phyloP scores from a whole-genome alignment of 2,797 vertebrate species.

The Kryptopterus vitreolus region DNA sequence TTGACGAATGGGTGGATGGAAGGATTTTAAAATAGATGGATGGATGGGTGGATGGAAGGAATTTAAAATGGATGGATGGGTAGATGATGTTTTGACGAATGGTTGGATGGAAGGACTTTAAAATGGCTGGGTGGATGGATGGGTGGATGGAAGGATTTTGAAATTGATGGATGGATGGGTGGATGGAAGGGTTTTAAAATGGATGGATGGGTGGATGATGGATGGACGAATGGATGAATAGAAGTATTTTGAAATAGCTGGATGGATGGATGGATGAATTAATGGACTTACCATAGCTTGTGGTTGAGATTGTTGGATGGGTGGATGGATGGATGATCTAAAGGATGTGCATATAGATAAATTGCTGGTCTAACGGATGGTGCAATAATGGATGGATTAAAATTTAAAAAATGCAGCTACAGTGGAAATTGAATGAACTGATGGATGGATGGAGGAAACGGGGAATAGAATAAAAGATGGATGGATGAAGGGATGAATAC shows the following conservation, averaged over 20 bases:
- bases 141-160: not conserved
- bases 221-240: not conserved
- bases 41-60: too few species aligned
- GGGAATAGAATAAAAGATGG: too few species aligned
- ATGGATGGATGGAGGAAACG: constrained; percentile 5
- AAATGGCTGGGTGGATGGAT: not conserved
- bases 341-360: too few species aligned
- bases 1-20: too few species aligned
- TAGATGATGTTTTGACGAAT: not conserved
- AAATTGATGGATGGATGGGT: not conserved
- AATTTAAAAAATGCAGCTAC: not conserved
- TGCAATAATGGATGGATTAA: not conserved
- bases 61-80: too few species aligned
- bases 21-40: too few species aligned
- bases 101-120: not conserved
- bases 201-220: not conserved
- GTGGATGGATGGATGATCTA: not conserved
- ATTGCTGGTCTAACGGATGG: constrained; percentile 9
- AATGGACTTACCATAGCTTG: not conserved
- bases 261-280: not conserved
- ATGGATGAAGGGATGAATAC: not conserved
- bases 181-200: not conserved
- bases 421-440: not conserved
- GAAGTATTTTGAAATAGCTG: too few species aligned
- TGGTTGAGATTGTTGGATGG: not conserved